Conservation (phyloP, 1,140 invertebrate genomes). For the Hypsibius dujardini region DNA sequence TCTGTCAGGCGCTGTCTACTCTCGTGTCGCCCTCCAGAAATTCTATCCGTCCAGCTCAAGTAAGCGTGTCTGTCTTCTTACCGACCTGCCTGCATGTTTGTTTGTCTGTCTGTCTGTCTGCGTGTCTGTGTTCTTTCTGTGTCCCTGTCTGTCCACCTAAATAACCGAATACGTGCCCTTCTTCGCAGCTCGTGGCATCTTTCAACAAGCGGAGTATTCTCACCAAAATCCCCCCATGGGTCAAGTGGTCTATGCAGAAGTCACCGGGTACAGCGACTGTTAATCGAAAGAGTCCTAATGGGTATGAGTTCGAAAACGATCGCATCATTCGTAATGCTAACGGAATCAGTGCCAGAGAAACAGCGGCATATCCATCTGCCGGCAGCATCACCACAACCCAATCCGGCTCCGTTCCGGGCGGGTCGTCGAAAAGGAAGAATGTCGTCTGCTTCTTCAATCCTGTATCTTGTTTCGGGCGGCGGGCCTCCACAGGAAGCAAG, state of each 20-base stretch:
- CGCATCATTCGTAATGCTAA: neutral
- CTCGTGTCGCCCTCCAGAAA: no score
- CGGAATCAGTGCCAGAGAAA: neutral
- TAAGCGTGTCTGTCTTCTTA: no score
- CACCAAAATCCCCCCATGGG: neutral
- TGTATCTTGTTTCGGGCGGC: neutral
- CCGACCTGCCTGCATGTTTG: no score
- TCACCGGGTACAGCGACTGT: neutral
- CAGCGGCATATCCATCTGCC: neutral
- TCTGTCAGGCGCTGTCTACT: no score
- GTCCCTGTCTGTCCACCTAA: no score
- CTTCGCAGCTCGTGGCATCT: neutral
- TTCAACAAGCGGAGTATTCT: neutral
- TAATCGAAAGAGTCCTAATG: neutral
- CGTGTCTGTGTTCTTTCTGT: no score
- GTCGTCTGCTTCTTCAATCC: slow-evolving; percentile 9
- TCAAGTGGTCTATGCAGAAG: neutral
- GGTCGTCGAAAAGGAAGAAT: neutral
- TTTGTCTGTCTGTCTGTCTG: no score
- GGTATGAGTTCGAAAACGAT: neutral
- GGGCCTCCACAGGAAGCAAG: neutral
- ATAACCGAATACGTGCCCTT: no score
- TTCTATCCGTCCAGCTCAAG: no score
- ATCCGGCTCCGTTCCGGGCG: no score
- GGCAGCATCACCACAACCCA: neutral